A percentile compares a stretch with the other conserved stretches of the same genome.
Conservation (phyloP, 53 echinoderm and acorn worm genomes). For the Crossaster papposus region DNA sequence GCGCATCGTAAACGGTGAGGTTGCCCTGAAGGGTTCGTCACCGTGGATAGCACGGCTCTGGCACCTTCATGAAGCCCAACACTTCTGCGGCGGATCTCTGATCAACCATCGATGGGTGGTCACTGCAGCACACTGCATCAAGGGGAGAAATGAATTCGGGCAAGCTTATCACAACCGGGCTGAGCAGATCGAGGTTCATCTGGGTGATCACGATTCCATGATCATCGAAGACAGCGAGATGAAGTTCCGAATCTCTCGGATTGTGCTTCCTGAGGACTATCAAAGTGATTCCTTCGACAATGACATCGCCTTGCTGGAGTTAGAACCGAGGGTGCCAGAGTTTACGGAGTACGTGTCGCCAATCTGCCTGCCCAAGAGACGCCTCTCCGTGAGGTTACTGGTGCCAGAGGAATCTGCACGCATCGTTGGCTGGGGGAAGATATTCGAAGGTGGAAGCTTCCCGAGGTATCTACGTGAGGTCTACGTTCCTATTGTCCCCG, state of each 20-base stretch:
- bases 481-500: constrained; percentile 65
- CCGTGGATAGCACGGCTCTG: constrained; percentile 90
- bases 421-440: constrained; percentile 79
- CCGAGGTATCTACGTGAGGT: constrained; percentile 76
- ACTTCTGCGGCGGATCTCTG: constrained; percentile 79
- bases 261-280: constrained; percentile 61
- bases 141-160: background rate
- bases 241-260: constrained; percentile 31
- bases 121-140: constrained; percentile 86
- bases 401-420: constrained; percentile 55
- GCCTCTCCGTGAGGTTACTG: constrained; percentile 39
- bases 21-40: constrained; percentile 73
- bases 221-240: constrained; percentile 66
- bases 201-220: constrained; percentile 81
- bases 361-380: constrained; percentile 75
- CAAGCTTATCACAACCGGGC: background rate
- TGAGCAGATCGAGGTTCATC: constrained; percentile 56
- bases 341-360: constrained; percentile 81
- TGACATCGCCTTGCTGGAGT: constrained; percentile 82
- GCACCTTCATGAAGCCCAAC: constrained; percentile 5
- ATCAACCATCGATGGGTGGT: constrained; percentile 83
- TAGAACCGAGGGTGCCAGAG: constrained; percentile 42
- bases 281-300: constrained; percentile 59
- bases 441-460: constrained; percentile 61
- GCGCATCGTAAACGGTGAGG: constrained; percentile 74